Evolutionary conservation across 2,113 vertebrate genomes (phyloP).

Genomic region (Noctilio leporinus): DNA sequence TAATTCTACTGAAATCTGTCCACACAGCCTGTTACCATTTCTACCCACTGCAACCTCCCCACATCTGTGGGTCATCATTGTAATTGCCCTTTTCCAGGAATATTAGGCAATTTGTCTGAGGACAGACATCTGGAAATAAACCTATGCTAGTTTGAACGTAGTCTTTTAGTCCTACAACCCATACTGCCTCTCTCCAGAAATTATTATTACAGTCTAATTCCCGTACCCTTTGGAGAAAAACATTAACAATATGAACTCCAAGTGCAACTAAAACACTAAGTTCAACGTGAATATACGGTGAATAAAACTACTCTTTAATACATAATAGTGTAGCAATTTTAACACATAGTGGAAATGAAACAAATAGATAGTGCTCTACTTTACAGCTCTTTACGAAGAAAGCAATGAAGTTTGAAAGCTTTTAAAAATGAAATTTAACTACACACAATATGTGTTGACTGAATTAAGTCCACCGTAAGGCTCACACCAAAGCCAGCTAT

Average conservation of each 20-base stretch:
- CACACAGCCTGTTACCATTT: background rate
- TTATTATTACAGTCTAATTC: background rate
- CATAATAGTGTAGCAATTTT: background rate
- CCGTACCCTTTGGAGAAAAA: background rate
- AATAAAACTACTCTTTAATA: background rate
- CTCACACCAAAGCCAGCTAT: background rate
- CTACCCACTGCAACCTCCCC: background rate
- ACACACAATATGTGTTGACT: background rate
- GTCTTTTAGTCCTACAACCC: background rate
- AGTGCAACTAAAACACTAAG: background rate
- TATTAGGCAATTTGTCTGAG: constrained; percentile 32
- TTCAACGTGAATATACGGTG: background rate
- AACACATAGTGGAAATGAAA: background rate
- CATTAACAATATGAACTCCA: background rate
- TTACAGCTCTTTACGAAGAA: background rate
- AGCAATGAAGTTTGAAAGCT: background rate
- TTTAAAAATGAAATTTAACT: constrained; percentile 39
- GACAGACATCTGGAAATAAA: constrained; percentile 52
- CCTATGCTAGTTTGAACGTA: background rate
- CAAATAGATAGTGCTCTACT: background rate
- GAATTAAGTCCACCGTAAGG: background rate
- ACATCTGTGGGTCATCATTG: constrained; percentile 19
- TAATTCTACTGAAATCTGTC: background rate
- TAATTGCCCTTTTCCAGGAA: background rate
- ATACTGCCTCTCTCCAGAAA: background rate